Percentiles rank a stretch among this genome's conserved stretches.
phyloP scores from a whole-genome alignment of 2,113 vertebrate species.

The Sapayoa aenigma region DNA sequence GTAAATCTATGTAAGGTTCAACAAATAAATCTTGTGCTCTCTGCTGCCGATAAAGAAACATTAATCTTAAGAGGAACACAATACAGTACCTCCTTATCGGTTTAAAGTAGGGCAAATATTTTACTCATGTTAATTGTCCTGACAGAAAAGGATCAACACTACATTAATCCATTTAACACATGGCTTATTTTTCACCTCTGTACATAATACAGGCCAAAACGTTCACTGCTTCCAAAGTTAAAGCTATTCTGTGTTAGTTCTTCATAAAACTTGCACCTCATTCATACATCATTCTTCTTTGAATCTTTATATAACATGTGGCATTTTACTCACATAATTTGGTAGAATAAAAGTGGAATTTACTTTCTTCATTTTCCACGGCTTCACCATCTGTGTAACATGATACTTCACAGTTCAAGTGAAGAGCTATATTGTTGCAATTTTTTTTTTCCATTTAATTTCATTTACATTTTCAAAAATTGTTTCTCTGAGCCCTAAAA shows the following conservation, averaged over 20 bases:
- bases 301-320: not conserved
- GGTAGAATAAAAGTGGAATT: not conserved
- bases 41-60: conserved; percentile 30
- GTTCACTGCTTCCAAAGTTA: not conserved
- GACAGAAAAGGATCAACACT: conserved; percentile 62
- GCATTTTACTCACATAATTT: not conserved
- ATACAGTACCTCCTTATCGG: conserved; percentile 51
- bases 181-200: conserved; percentile 46
- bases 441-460: not conserved
- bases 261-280: not conserved
- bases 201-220: not conserved
- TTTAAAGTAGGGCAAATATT: conserved; percentile 67
- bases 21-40: conserved; percentile 69
- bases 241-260: not conserved
- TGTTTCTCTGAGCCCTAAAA: not conserved
- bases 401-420: not conserved
- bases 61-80: conserved; percentile 61
- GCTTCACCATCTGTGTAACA: not conserved
- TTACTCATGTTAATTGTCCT: conserved; percentile 70
- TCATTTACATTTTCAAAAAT: not conserved
- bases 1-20: conserved; percentile 62
- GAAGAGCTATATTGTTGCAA: not conserved
- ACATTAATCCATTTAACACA: conserved; percentile 67
- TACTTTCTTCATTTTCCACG: not conserved
- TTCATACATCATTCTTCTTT: not conserved